Evolutionary conservation across 2,797 vertebrate genomes (phyloP).

Genomic region (Squalus acanthias): DNA sequence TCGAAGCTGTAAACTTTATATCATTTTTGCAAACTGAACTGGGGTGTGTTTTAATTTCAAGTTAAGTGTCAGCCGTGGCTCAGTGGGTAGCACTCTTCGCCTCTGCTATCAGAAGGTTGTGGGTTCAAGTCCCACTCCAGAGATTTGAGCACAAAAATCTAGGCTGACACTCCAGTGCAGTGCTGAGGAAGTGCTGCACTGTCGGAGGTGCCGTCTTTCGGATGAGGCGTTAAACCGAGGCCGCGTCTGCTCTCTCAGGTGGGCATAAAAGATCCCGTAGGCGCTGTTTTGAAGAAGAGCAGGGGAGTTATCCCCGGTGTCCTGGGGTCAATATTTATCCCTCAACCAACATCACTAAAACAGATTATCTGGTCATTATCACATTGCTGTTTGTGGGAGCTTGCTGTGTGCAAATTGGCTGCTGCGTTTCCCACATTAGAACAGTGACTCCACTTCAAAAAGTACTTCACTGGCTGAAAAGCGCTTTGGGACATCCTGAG

Average conservation of each 20-base stretch:
- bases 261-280: not conserved
- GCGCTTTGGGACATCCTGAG: not conserved
- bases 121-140: not conserved
- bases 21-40: not conserved
- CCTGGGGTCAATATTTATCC: too few species aligned
- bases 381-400: not conserved
- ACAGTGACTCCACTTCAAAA: not conserved
- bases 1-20: not conserved
- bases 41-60: not conserved
- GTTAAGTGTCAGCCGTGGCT: constrained; percentile 8
- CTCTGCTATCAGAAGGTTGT: not conserved
- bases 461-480: not conserved
- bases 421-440: not conserved
- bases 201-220: not conserved
- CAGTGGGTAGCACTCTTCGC: not conserved
- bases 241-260: not conserved
- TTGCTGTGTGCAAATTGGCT: not conserved
- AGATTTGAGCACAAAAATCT: not conserved
- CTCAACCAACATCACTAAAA: not conserved
- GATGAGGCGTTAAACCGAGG: too few species aligned
- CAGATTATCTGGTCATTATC: not conserved
- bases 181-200: too few species aligned
- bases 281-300: too few species aligned
- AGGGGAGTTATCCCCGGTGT: too few species aligned
- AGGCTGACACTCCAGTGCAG: not conserved